Percentiles rank a stretch among this genome's conserved stretches.
Evolutionary conservation across 2,113 vertebrate genomes (phyloP).

Genomic region (Ceyx melanurus): DNA sequence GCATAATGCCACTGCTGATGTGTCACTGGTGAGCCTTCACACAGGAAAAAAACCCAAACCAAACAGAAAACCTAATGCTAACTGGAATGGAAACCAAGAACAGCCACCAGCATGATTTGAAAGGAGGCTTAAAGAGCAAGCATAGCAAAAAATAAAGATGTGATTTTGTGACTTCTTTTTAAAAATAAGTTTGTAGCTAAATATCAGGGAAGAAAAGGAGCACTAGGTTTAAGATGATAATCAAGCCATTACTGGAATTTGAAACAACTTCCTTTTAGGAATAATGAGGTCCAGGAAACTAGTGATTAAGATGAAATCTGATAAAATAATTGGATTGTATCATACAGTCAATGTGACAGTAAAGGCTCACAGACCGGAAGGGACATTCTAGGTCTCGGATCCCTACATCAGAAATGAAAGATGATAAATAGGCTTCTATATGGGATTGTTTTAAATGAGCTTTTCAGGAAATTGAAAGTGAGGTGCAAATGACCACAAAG

Average conservation of each 20-base stretch:
- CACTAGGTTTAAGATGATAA: not conserved
- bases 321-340: constrained; percentile 40
- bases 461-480: constrained; percentile 47
- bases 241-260: constrained; percentile 2
- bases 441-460: constrained; percentile 18
- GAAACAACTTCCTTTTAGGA: constrained; percentile 21
- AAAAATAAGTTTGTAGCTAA: not conserved
- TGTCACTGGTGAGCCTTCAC: not conserved
- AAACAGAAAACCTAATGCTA: not conserved
- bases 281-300: constrained; percentile 20
- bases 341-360: not conserved
- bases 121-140: not conserved
- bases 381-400: not conserved
- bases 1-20: not conserved
- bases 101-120: not conserved
- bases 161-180: not conserved
- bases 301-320: constrained; percentile 16
- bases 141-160: not conserved
- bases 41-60: not conserved
- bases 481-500: constrained; percentile 41
- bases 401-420: not conserved
- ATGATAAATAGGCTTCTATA: not conserved
- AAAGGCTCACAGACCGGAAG: constrained; percentile 4
- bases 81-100: not conserved
- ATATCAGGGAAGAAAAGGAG: not conserved